Conservation (phyloP, 1,140 invertebrate genomes). For the Druon quercuslanigerum region DNA sequence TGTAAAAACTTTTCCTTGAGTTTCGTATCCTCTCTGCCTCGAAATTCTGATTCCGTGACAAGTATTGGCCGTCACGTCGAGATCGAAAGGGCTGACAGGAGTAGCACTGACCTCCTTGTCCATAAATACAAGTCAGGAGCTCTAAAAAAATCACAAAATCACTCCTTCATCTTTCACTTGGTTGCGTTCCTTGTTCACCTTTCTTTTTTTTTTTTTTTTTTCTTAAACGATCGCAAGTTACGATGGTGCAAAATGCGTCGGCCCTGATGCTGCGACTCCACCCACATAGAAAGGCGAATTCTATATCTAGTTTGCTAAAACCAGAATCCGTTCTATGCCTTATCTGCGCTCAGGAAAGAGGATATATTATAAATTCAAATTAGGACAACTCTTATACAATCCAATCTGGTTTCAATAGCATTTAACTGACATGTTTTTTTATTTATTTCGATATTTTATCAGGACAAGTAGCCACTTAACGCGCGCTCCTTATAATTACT, state of each 20-base stretch:
- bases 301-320: background rate
- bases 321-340: background rate
- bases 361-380: slow-evolving; percentile 10
- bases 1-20: too few relatives aligned
- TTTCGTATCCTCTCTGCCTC: background rate
- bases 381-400: background rate
- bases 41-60: background rate
- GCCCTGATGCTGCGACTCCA: slow-evolving; percentile 50
- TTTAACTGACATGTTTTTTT: too few relatives aligned
- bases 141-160: slow-evolving; percentile 11
- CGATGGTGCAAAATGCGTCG: slow-evolving; percentile 47
- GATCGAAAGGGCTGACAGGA: slow-evolving; percentile 14
- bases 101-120: slow-evolving; percentile 11
- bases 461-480: too few relatives aligned
- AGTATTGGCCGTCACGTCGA: background rate
- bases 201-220: slow-evolving; percentile 44
- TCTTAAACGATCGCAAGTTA: slow-evolving; percentile 42
- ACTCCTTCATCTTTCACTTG: slow-evolving; percentile 27
- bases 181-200: slow-evolving; percentile 7
- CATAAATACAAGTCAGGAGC: slow-evolving; percentile 7
- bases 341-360: background rate
- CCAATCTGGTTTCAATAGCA: too few relatives aligned
- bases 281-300: slow-evolving; percentile 48
- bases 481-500: too few relatives aligned
- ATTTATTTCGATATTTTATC: too few relatives aligned